Evolutionary conservation across 2,797 vertebrate species (phyloP), one percentile per base, ranked within the genome.

Genomic region (Aulostomus chinensis): DNA sequence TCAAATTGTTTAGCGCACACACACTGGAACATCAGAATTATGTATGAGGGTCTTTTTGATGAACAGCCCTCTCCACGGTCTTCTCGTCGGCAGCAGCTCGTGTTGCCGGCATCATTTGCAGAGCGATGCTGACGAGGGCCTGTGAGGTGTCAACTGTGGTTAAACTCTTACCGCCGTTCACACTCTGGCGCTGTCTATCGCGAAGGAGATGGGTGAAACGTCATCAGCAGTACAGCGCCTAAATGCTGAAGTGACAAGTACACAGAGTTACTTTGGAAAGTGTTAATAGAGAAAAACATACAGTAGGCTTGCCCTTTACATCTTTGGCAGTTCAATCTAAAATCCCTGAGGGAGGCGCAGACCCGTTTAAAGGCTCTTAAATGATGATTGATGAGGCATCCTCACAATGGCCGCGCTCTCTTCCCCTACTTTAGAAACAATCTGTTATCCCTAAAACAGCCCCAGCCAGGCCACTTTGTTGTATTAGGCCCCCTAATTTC

Each of bases 361-460:
- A 71, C 64, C 83, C 79, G 67, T 80, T 90, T 86, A 90, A 86
- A 80, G 69, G 65, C 62, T 10, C 30, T 70, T 81, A 84, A 89
- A 87, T 77, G 71, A 84, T 89, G 87, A 91, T 86, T 90, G 87
- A 90, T 89, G 82, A 86, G 65, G 55, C 58, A 25, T 78, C 81
- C 50, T 66, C 51, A 41, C 64, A 74, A 81, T 54, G 39, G 76
- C 36, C 52, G 8, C 41, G 32, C 63, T 73, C 67, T 59, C 74
- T 68, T 65, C 63, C 43, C 21, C 62, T 64, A 59, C 76, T 85
- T 86, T 86, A 65, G 83, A 86, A 81, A 83, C 84, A 85, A 87
- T 84, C 83, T 76, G 81, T 83, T 87, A 76, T 80, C 78, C 84
- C 66, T 69, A 31, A 76, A 81, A 84, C 73, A 68, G 79, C 56